Conservation (phyloP, 2,797 vertebrate genomes). For the Potorous gilbertii region DNA sequence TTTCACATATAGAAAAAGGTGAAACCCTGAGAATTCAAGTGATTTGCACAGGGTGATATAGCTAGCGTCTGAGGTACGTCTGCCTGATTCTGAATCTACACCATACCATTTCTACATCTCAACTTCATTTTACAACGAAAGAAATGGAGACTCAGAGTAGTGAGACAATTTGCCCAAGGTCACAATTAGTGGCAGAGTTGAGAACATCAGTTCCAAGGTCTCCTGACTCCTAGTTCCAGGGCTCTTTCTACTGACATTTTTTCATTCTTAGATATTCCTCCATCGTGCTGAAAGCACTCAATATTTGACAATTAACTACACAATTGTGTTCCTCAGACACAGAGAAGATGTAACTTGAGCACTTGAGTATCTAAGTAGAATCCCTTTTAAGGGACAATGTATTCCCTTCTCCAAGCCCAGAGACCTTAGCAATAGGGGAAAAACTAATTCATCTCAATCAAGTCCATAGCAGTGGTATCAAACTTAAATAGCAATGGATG, state of each 20-base stretch:
- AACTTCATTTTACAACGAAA: neutral
- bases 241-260: neutral
- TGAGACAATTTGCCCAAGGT: neutral
- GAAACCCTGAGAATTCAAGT: neutral
- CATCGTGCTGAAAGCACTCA: neutral
- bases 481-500: neutral
- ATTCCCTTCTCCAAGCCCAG: constrained; percentile 43
- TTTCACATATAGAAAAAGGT: neutral
- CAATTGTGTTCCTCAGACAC: neutral
- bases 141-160: neutral
- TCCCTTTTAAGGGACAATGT: constrained; percentile 48
- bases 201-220: neutral
- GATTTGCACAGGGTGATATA: neutral
- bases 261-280: neutral
- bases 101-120: neutral
- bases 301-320: neutral
- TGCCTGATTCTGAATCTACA: neutral
- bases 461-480: neutral
- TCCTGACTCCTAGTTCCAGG: neutral
- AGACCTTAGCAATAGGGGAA: neutral
- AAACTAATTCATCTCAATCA: constrained; percentile 32
- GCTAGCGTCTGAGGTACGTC: too few species aligned
- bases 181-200: neutral
- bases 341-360: constrained; percentile 31
- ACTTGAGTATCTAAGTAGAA: constrained; percentile 32